phyloP scores from a whole-genome alignment of 2,888 invertebrate species.

The Neoaliturus tenellus region DNA sequence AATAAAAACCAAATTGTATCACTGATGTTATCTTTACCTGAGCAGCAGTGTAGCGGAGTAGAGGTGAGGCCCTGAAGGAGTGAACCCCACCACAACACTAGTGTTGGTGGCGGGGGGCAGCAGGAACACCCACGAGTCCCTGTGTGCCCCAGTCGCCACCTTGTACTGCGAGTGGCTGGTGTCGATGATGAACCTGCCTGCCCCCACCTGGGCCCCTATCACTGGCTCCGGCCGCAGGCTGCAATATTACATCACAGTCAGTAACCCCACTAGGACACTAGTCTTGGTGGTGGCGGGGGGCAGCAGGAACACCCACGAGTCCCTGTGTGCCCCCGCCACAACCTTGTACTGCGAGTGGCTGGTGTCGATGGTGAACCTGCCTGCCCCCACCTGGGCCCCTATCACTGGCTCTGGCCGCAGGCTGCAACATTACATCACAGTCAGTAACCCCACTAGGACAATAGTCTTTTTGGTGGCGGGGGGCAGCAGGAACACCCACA shows the following conservation, averaged over 20 bases:
- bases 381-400: not conserved
- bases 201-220: not conserved
- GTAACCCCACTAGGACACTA: too few species aligned
- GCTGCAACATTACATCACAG: slow-evolving; percentile 32
- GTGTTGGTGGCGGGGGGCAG: slow-evolving; percentile 77
- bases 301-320: slow-evolving; percentile 77
- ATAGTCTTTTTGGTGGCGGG: too few species aligned
- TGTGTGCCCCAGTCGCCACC: slow-evolving; percentile 67
- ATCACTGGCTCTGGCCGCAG: not conserved
- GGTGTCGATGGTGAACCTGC: slow-evolving; percentile 10
- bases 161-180: slow-evolving; percentile 20
- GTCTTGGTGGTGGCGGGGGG: slow-evolving; percentile 77
- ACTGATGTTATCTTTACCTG: slow-evolving; percentile 65
- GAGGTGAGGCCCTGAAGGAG: slow-evolving; percentile 72
- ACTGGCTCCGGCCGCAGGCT: slow-evolving; percentile 39
- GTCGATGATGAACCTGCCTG: slow-evolving; percentile 15
- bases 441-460: too few species aligned
- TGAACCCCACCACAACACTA: slow-evolving; percentile 74
- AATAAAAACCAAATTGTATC: too few species aligned
- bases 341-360: not conserved
- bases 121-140: slow-evolving; percentile 75
- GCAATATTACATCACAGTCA: not conserved
- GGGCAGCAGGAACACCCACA: slow-evolving; percentile 76
- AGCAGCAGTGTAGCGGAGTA: slow-evolving; percentile 76
- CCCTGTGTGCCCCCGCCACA: slow-evolving; percentile 69